These are phyloP conservation scores for Druceiella hillmani DNA, from an alignment of 2,888 invertebrate genomes.

Conservation along the genomic window DNA sequence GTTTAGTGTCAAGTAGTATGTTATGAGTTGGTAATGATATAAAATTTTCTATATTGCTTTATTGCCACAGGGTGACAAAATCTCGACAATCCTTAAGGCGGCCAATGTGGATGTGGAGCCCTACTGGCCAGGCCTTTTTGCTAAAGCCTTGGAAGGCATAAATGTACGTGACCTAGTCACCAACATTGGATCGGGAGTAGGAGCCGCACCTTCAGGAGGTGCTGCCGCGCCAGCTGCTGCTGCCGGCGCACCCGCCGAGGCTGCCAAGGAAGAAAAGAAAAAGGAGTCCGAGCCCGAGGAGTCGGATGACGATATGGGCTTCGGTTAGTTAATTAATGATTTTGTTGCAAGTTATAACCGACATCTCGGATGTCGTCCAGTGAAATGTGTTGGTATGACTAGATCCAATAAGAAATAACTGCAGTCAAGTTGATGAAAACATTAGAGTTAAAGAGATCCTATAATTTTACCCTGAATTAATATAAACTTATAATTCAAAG, in stretches of 20 bases:
- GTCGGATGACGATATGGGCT: constrained; percentile 91
- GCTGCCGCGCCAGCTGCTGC: constrained; percentile 61
- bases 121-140: constrained; percentile 98
- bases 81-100: constrained; percentile 93
- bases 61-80: constrained; percentile 82
- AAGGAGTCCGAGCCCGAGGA: constrained; percentile 75
- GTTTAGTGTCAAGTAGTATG: too few species aligned
- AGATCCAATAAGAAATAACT: too few species aligned
- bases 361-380: too few species aligned
- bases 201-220: constrained; percentile 73
- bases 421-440: too few species aligned
- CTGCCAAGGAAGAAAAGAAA: constrained; percentile 66
- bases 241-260: constrained; percentile 61
- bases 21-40: too few species aligned
- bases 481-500: too few species aligned
- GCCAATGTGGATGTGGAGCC: constrained; percentile 96
- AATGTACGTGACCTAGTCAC: constrained; percentile 92
- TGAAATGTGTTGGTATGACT: too few species aligned
- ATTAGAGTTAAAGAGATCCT: too few species aligned
- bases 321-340: constrained; percentile 73
- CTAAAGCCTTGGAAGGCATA: constrained; percentile 92
- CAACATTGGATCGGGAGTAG: constrained; percentile 88
- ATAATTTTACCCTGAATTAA: too few species aligned
- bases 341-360: too few species aligned
- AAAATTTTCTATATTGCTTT: too few species aligned